Percentiles rank a stretch among this genome's conserved stretches.
These are phyloP conservation scores for Triops cancriformis DNA, from an alignment of 1,140 invertebrate genomes.

Conservation along the genomic window DNA sequence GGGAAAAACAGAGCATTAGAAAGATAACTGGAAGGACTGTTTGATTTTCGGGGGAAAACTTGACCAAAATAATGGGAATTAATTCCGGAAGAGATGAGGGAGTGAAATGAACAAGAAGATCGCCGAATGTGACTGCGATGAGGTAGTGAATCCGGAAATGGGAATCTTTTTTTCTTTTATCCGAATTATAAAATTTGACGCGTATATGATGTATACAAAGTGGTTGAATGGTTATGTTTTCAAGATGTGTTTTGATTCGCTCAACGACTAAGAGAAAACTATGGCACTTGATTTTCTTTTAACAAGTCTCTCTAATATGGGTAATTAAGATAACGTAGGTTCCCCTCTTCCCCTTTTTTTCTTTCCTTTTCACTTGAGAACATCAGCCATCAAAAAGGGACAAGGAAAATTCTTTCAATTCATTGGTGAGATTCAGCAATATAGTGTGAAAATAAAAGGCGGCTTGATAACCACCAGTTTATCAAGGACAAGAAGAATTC, in stretches of 20 bases:
- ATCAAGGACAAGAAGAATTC: background rate
- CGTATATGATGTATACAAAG: background rate
- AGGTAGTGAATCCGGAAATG: background rate
- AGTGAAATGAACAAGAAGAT: background rate
- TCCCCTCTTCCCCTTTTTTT: background rate
- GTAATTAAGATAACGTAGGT: background rate
- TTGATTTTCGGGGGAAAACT: too few species aligned
- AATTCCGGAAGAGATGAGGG: background rate
- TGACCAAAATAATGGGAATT: too few species aligned
- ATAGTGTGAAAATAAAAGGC: background rate
- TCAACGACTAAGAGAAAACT: constrained; percentile 14
- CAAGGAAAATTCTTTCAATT: background rate
- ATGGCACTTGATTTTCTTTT: constrained; percentile 10
- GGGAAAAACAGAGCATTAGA: background rate
- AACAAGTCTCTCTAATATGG: background rate
- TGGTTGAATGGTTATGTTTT: background rate
- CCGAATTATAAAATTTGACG: background rate
- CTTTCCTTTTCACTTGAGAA: background rate
- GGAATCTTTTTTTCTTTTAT: too few species aligned
- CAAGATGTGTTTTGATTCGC: background rate
- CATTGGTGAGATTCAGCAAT: background rate
- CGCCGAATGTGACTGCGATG: constrained; percentile 7
- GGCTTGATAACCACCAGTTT: background rate
- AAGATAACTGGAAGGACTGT: background rate
- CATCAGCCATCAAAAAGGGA: background rate